Percentiles rank a stretch among this genome's conserved stretches.
These are phyloP conservation scores for Darevskia nairensis DNA, from an alignment of 2,797 vertebrate genomes.

Conservation along the genomic window DNA sequence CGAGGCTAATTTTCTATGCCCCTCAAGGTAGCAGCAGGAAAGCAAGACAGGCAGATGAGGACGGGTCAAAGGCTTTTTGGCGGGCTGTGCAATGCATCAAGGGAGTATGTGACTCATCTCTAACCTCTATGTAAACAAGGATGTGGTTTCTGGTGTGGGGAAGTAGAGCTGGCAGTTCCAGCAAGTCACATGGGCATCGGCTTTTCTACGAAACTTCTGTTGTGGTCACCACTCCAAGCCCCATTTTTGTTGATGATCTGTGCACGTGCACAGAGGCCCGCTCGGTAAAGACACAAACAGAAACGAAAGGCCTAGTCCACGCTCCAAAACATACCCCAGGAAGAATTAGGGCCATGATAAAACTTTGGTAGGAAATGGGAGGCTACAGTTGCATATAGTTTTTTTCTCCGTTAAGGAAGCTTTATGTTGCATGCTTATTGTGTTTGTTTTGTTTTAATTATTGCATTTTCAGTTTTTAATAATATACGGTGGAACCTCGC, in stretches of 20 bases:
- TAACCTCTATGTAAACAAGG: slow-evolving; percentile 79
- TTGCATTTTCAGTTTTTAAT: background rate
- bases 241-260: background rate
- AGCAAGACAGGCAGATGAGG: background rate
- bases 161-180: slow-evolving; percentile 73
- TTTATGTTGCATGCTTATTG: background rate
- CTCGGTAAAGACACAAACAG: no score
- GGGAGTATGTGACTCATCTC: slow-evolving; percentile 37
- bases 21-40: background rate
- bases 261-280: no score
- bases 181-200: slow-evolving; percentile 82
- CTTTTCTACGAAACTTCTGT: slow-evolving; percentile 33
- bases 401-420: background rate
- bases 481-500: background rate
- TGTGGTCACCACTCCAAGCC: slow-evolving; percentile 14
- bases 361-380: background rate
- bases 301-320: background rate
- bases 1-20: background rate
- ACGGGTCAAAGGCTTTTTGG: background rate
- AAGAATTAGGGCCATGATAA: no score
- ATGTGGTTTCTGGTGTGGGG: slow-evolving; percentile 63
- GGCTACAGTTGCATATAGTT: background rate
- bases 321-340: background rate
- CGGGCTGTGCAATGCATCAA: slow-evolving; percentile 8
- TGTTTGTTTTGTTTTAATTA: background rate